Conservation (phyloP, 2,797 vertebrate genomes). For the Phrynocephalus forsythii region DNA sequence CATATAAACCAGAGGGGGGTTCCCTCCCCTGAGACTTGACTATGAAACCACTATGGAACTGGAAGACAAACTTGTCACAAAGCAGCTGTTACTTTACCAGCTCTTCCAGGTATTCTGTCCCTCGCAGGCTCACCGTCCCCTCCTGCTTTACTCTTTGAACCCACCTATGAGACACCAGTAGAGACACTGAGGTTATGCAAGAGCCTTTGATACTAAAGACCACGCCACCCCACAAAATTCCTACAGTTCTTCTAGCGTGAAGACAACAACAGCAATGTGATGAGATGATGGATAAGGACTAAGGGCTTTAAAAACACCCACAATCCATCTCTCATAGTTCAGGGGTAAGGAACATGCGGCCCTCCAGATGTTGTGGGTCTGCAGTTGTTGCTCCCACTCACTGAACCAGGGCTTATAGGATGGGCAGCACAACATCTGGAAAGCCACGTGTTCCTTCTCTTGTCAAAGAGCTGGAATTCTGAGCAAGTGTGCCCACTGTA, state of each 20-base stretch:
- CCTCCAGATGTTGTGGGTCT: background rate
- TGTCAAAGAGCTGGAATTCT: background rate
- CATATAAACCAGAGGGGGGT: no score
- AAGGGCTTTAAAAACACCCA: background rate
- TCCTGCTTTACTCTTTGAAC: slow-evolving; percentile 28
- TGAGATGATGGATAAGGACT: background rate
- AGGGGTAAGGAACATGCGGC: background rate
- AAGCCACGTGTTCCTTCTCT: background rate
- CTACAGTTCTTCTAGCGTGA: background rate
- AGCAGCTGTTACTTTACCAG: slow-evolving; percentile 10
- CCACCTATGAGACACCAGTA: slow-evolving; percentile 16
- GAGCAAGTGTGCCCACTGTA: background rate
- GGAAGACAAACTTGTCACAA: background rate
- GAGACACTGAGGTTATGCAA: background rate
- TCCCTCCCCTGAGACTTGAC: no score
- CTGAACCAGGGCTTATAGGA: no score
- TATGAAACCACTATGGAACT: no score
- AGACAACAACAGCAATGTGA: no score
- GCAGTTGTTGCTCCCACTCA: background rate
- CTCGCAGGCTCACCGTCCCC: background rate
- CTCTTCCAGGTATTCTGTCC: background rate
- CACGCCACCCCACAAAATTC: background rate
- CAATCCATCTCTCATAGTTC: background rate
- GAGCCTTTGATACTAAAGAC: background rate
- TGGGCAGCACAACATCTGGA: background rate